Base-by-base conservation (phyloP, 2,113 vertebrate species). In the Kryptolebias marmoratus region DNA sequence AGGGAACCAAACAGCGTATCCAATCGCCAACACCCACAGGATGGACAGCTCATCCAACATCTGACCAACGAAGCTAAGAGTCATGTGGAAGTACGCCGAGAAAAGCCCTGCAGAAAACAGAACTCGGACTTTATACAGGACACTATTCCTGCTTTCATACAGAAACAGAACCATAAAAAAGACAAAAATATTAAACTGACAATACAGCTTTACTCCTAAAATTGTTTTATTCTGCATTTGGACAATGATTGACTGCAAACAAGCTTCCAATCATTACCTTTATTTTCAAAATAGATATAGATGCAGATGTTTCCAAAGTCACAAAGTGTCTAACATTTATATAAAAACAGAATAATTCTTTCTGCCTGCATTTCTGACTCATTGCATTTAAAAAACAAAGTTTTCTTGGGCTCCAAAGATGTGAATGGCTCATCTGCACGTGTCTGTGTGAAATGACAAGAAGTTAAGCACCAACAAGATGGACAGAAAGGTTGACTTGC, bases 11-110 rank as follows among this genome's bases (percentile, higher is more conserved):
- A 95, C 67, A 5, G 94, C 76, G 52, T 99, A 98, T 12, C 93
- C 84, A 2, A 90, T 59, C 1, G 95, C 94, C 88, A 99, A 68
- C 0, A 96, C 86, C 98, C 97, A 99, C 57, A 99, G 90, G 88
- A 99, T 99, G 30, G 97, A 93, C 59, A 99, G 86, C 78, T 99
- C 98, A 0, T 99, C 98, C 86, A 99, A 75, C 89, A 99, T 92
- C 88, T 99, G 98, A 6, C 98, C 98, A 52, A 96, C 75, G 0
- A 97, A 98, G 85, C 97, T 99, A 30, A 99, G 92, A 0, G 98
- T 99, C 96, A 97, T 96, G 92, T 99, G 98, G 77, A 96, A 99
- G 77, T 99, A 99, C 0, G 82, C 80, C 4, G 97, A 99, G 90
- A 97, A 98, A 2, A 96, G 0, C 1, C 97, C 98, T 98, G 67